These are phyloP conservation scores for Papilio helenus DNA, from an alignment of 1,140 invertebrate species.

Conservation along the genomic window DNA sequence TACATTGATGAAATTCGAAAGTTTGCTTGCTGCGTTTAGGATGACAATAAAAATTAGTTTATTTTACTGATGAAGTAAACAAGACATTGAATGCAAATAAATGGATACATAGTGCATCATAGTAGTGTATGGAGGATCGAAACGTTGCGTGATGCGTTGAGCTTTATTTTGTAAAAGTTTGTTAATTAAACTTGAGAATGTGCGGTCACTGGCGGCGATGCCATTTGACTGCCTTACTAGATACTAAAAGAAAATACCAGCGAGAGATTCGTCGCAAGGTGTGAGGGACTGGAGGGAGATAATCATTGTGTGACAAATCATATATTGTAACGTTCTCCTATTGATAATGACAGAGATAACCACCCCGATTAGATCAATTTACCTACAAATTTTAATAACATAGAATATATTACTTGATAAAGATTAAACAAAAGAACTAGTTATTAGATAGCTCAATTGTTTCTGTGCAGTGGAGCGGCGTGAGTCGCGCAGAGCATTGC, in stretches of 20 bases:
- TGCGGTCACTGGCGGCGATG: background rate
- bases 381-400: no score
- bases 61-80: no score
- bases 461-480: background rate
- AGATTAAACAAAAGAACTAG: background rate
- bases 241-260: background rate
- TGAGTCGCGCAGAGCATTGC: background rate
- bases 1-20: no score
- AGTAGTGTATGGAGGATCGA: no score
- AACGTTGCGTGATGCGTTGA: background rate
- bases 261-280: background rate
- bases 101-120: no score
- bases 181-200: conserved; percentile 10
- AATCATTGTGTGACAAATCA: background rate
- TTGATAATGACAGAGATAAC: background rate
- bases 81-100: no score
- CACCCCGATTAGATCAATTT: background rate
- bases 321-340: background rate
- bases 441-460: conserved; percentile 1
- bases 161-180: background rate
- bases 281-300: no score
- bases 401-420: background rate
- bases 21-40: no score
- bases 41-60: no score
- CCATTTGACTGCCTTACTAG: background rate